Evolutionary conservation across 2,888 invertebrate species (phyloP), one percentile per base, ranked within the genome.

Genomic region (Megalurothrips usitatus): DNA sequence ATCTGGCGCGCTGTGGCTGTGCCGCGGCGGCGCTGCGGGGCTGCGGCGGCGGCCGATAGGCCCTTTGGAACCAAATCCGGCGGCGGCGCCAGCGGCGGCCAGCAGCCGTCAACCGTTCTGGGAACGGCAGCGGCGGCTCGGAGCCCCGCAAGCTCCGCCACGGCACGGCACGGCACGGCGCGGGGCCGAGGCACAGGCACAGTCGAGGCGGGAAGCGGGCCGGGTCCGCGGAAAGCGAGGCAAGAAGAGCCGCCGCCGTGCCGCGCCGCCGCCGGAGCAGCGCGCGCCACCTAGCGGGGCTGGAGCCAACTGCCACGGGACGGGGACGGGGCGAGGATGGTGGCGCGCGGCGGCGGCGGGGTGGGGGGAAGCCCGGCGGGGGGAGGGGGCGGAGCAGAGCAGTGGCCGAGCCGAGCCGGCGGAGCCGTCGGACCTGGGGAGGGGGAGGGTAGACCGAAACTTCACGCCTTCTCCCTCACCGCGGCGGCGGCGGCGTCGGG

Each of bases 381-480:
- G 26, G 26, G 68, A 12, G 68, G 10, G 68, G 68, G 23, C n/a
- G 23, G 68, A 68, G 68, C n/a, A 9, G 68, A 0, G 68, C n/a
- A n/a, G 68, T 23, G 68, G 68, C n/a, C n/a, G n/a, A n/a, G n/a
- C n/a, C 11, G 68, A 12, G 68, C 11, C 0, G 26, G 68, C 12
- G 68, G 8, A 26, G 9, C n/a, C n/a, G n/a, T n/a, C 14, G 58
- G 17, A 4, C 1, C 26, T 10, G 26, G 23, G 26, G n/a, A 68
- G 68, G 68, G 23, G 68, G 23, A 12, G 26, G 68, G 68, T 26
- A 75, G 68, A 23, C 68, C 68, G 23, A 75, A 75, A 75, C 26
- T 75, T 75, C 68, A 75, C 68, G 68, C 68, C 68, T 75, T n/a
- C 68, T 75, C 26, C 58, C 58, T 58, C 58, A 19, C 58, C 19